Base-by-base conservation (phyloP, 2,888 invertebrate genomes). In the Amiota communis region DNA sequence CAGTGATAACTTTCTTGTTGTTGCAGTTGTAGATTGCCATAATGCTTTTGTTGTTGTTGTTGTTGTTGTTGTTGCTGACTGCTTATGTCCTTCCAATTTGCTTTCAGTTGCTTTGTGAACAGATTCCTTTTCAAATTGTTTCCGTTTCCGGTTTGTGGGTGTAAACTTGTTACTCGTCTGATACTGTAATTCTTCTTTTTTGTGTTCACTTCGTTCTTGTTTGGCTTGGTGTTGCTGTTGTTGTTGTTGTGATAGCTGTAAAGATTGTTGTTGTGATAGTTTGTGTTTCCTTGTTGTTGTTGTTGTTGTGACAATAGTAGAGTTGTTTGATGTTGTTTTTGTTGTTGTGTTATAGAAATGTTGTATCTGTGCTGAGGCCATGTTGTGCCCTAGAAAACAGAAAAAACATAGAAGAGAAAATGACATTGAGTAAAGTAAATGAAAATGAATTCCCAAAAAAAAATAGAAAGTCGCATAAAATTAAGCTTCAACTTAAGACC, bases 341-440 rank as follows among this genome's bases (percentile, higher is more conserved):
- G 82, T 79, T 84, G 86, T 84, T 82, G 86, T 89, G 81, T 84
- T 84, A 87, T 88, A 86, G 87, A 87, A 87, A 87, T 88, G 89
- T 82, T 85, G 88, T 86, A 89, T 86, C 87, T 88, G 88, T 89
- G 89, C 87, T 89, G 89, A 89, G 89, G 89, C 89, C 89, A 89
- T 89, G 88, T 90, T 89, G 89, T 88, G 89, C 89, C 89, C 89
- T 89, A 71, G 67, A 86, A 87, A 67, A 65, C 74, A 36, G 75
- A 76, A 68, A 71, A 77, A 75, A 73, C 48, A 65, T 57, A 56
- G 46, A 17, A 13, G 51, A 13, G 64, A 57, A 20, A 10, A 53
- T 9, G 20, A 49, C 46, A 65, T 48, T 48, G 53, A 1, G 65
- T 20, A 70, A 59, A 13, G 13, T 65, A 70, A 57, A 73, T 51